phyloP scores from a whole-genome alignment of 35 echinoderm and acorn worm genomes.

The Patiria miniata region DNA sequence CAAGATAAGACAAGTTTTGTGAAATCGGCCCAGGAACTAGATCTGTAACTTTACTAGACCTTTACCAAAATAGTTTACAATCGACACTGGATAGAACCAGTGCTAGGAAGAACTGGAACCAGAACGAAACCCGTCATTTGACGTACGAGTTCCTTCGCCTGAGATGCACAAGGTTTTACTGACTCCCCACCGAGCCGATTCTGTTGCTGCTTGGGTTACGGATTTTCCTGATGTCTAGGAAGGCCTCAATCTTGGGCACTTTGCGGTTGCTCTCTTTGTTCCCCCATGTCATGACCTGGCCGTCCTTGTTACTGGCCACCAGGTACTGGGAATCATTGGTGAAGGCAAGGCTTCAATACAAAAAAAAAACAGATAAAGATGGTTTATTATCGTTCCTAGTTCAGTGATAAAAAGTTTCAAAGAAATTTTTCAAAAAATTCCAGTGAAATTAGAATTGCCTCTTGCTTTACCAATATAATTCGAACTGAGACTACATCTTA shows the following conservation, averaged over 20 bases:
- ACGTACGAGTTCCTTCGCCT: too few relatives aligned
- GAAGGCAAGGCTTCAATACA: constrained; percentile 71
- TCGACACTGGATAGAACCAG: too few relatives aligned
- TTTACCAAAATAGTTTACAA: too few relatives aligned
- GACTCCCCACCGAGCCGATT: not conserved
- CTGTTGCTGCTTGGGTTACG: not conserved
- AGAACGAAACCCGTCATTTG: too few relatives aligned
- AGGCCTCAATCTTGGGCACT: constrained; percentile 80
- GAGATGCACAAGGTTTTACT: too few relatives aligned
- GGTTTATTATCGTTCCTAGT: not conserved
- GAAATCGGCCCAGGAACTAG: too few relatives aligned
- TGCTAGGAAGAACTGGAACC: too few relatives aligned
- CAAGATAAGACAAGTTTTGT: too few relatives aligned
- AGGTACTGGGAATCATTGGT: constrained; percentile 91
- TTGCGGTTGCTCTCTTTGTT: constrained; percentile 72
- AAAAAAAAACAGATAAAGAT: not conserved
- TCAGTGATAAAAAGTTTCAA: not conserved
- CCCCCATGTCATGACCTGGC: constrained; percentile 78
- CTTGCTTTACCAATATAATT: not conserved
- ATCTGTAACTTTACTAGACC: too few relatives aligned
- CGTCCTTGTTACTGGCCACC: constrained; percentile 73
- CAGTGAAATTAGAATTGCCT: too few relatives aligned
- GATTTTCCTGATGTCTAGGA: constrained; percentile 41
- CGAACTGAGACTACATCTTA: too few relatives aligned
- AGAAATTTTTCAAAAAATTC: not conserved